Evolutionary conservation across 2,888 invertebrate species (phyloP).

Genomic region (Sminthurides aquaticus): DNA sequence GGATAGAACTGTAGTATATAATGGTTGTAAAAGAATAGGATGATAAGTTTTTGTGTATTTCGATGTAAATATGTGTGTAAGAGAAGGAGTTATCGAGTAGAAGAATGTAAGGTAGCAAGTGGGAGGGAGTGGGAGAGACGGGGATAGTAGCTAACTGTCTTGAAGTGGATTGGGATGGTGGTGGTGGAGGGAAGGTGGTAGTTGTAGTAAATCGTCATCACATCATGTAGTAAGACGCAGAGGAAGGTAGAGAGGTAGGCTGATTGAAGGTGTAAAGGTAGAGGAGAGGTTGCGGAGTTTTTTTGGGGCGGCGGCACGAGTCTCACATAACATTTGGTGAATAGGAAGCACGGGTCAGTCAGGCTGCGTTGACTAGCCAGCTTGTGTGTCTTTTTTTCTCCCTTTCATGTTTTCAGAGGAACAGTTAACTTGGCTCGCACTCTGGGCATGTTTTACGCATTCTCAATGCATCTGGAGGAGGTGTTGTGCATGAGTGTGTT

Average conservation of each 20-base stretch:
- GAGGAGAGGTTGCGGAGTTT: not conserved
- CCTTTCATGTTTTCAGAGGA: constrained; percentile 21
- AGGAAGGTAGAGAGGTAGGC: not conserved
- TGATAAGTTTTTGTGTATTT: too few relatives aligned
- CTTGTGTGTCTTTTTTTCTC: constrained; percentile 25
- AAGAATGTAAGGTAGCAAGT: too few relatives aligned
- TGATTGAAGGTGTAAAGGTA: not conserved
- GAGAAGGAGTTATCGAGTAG: too few relatives aligned
- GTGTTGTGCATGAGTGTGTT: not conserved
- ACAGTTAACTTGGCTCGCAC: too few relatives aligned
- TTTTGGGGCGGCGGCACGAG: constrained; percentile 33
- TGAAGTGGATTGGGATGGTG: too few relatives aligned
- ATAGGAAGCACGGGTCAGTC: constrained; percentile 33
- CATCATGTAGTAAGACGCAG: not conserved
- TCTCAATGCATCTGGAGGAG: not conserved
- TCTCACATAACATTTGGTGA: constrained; percentile 36
- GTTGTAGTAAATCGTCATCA: not conserved
- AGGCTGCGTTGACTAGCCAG: constrained; percentile 27
- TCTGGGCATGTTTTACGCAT: not conserved
- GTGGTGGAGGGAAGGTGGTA: not conserved
- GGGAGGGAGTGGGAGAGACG: too few relatives aligned
- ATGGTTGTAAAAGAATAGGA: too few relatives aligned
- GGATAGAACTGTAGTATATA: too few relatives aligned
- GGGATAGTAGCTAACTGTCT: too few relatives aligned
- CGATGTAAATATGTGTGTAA: too few relatives aligned